Evolutionary conservation across 2,113 vertebrate genomes (phyloP), one percentile per base, ranked within the genome.

Genomic region (Stegostoma tigrinum): DNA sequence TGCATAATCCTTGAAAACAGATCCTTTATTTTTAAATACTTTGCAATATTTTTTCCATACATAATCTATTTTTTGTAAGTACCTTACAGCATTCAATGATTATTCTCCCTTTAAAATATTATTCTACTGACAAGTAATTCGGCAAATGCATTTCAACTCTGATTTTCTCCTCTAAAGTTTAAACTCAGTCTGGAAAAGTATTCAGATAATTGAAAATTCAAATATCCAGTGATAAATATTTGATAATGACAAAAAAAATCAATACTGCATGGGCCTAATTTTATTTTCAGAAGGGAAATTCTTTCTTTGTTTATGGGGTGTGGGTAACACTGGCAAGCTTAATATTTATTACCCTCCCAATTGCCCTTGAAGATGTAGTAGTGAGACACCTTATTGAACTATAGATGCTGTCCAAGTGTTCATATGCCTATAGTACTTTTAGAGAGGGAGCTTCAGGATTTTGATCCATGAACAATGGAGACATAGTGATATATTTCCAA

Each of bases 1-100:
- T 96, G 95, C 96, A 85, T 52, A 97, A 96, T 96, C 89, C 38
- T 96, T 94, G 91, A 90, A 42, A 96, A 95, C 19, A 96, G 38
- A 96, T 96, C 23, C 3, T 2, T 93, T 97, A 96, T 68, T 96
- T 96, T 96, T 96, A 96, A 95, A 93, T 42, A 95, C 19, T n/a
- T 23, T 66, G 72, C 66, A 72, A 96, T 93, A 55, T 70, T 45
- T 90, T 95, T 96, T 75, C 67, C 45, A 96, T 30, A 55, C 12
- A 95, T 45, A 48, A 66, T 94, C 91, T n/a, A 66, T 94, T 45
- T 94, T 94, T 48, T 27, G 66, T 94, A 52, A 75, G 48, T 95
- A 24, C 30, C 68, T 72, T 67, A 95, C 5, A 30, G 42, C 72
- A 95, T 72, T 75, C 24, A 95, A 72, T 95, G 94, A 75, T 95